Conservation (phyloP, 2,113 vertebrate genomes). For the Chaetura pelagica region DNA sequence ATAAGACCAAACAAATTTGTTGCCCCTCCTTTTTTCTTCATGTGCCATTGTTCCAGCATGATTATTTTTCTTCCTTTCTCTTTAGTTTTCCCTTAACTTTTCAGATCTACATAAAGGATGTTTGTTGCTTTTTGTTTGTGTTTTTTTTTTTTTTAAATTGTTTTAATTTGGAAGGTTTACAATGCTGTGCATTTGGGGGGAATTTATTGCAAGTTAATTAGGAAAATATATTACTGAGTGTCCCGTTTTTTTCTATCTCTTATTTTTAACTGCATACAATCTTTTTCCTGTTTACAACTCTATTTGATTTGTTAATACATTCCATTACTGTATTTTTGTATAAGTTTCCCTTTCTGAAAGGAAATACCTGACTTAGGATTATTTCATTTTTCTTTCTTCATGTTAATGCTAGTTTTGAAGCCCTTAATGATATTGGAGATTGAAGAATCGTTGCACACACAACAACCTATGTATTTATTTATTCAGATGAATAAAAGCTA, state of each 20-base stretch:
- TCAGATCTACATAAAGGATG: neutral
- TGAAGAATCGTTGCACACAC: neutral
- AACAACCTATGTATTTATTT: neutral
- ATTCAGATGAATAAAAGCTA: neutral
- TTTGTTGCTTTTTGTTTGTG: neutral
- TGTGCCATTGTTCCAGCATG: neutral
- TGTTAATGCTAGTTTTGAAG: neutral
- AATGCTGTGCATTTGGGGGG: neutral
- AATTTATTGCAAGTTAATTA: constrained; percentile 24
- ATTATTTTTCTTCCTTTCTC: neutral
- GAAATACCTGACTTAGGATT: neutral
- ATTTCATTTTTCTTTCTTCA: neutral
- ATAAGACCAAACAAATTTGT: neutral
- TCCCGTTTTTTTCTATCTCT: neutral
- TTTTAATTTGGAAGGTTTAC: neutral
- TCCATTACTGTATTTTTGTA: neutral
- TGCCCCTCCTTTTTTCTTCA: neutral
- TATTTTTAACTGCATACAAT: neutral
- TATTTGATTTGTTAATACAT: neutral
- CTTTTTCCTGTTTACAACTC: neutral
- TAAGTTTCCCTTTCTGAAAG: neutral
- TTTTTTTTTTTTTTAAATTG: too few species aligned
- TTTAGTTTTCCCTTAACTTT: neutral
- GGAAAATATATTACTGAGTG: neutral
- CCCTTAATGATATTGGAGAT: neutral